Evolutionary conservation across 2,888 invertebrate genomes (phyloP).

Genomic region (Clusia tigrina): DNA sequence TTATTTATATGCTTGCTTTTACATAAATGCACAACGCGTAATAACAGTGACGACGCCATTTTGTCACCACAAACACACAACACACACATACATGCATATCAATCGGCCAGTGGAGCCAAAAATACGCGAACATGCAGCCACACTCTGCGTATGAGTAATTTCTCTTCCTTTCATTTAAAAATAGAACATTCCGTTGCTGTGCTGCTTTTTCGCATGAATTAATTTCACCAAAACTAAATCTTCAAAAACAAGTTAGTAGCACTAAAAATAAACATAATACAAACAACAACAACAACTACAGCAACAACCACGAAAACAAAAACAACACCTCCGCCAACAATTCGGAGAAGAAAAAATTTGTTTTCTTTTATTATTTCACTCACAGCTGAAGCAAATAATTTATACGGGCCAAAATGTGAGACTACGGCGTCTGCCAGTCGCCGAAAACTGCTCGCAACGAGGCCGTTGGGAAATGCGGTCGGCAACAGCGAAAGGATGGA

Average conservation of each 20-base stretch:
- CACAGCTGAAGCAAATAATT: not conserved
- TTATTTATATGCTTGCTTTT: not conserved
- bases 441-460: not conserved
- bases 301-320: not conserved
- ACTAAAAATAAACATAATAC: not conserved
- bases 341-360: not conserved
- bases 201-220: too few relatives aligned
- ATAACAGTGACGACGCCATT: not conserved
- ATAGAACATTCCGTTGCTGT: not conserved
- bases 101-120: not conserved
- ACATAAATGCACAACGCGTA: not conserved
- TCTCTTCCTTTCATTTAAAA: not conserved
- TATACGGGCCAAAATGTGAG: not conserved
- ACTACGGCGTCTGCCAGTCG: not conserved
- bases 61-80: slow-evolving; percentile 1
- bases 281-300: not conserved
- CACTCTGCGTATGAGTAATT: too few relatives aligned
- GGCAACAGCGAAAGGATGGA: not conserved
- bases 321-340: not conserved
- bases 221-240: too few relatives aligned
- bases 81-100: too few relatives aligned
- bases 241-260: not conserved
- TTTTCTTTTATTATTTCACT: not conserved
- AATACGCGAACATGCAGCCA: too few relatives aligned
- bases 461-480: not conserved